Percentiles rank a stretch among this genome's conserved stretches.
Evolutionary conservation across 2,797 vertebrate species (phyloP).

Genomic region (Esox lucius): DNA sequence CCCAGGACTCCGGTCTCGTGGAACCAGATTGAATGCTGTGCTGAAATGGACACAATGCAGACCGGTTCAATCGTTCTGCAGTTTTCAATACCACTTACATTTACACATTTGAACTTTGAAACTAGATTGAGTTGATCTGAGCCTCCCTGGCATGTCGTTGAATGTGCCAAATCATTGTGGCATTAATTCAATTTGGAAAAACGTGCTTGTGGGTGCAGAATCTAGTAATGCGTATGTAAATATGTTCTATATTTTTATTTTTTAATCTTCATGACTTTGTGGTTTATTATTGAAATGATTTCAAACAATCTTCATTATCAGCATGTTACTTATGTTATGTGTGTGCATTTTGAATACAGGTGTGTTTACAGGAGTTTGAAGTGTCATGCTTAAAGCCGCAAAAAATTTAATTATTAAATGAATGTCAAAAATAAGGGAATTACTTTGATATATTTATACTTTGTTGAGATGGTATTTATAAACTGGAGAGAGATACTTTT

Average conservation of each 20-base stretch:
- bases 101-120: conserved; percentile 26
- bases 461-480: conserved; percentile 75
- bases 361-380: conserved; percentile 66
- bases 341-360: conserved; percentile 31
- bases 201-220: conserved; percentile 30
- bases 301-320: conserved; percentile 58
- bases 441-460: conserved; percentile 77
- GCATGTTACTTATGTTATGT: conserved; percentile 44
- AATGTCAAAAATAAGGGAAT: conserved; percentile 69
- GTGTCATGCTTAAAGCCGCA: conserved; percentile 59
- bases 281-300: conserved; percentile 38
- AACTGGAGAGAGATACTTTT: conserved; percentile 46
- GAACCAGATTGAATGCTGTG: neutral
- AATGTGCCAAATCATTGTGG: conserved; percentile 20
- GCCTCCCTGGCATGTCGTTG: conserved; percentile 35
- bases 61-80: neutral
- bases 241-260: conserved; percentile 61
- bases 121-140: conserved; percentile 36
- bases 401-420: conserved; percentile 58
- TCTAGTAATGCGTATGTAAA: conserved; percentile 65
- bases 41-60: neutral
- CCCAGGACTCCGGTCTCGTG: neutral
- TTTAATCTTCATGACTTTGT: conserved; percentile 44
- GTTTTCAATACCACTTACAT: neutral
- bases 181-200: conserved; percentile 19